Base-by-base conservation (phyloP, 2,888 invertebrate species). In the Drosophila nigricruria region DNA sequence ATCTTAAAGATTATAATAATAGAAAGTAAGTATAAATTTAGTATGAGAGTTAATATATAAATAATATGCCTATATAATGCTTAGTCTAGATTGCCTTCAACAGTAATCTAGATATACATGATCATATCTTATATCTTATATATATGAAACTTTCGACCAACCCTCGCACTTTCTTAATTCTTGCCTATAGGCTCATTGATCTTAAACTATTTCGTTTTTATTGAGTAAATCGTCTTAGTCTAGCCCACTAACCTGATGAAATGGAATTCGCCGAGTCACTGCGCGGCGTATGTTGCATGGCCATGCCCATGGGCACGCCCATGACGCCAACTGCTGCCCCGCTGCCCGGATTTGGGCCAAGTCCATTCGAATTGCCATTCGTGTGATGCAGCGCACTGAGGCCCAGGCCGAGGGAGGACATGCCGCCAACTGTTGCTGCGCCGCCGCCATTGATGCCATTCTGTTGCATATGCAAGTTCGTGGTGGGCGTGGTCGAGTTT, bases 201-300 rank as follows among this genome's bases (percentile, higher is more conserved):
- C 47, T 27, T 18, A 30, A 6, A 18, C n/a, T 36, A 34, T 23
- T 16, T 36, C 2, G 20, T 1, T 23, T 5, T 23, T 5, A 12
- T 14, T 3, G 2, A 16, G 20, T 42, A 20, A 16, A 32, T 32
- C 6, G 5, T 27, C 8, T 40, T 14, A 45, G 3, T 30, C 30
- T 64, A 58, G 14, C 72, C 73, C 56, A 90, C 92, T 92, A 85
- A 93, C 93, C 93, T 93, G 93, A 93, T 81, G 93, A 93, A 81
- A 93, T 91, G 52, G 93, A 93, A 91, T 93, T 93, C 20, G 91
- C 93, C 56, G 93, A 93, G 81, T 93, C 92, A 79, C 92, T 93
- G 64, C 93, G 90, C 72, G 93, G 93, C 64, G 92, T 91, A 69
- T 92, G 92, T 72, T 90, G 92, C 89, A 91, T 87, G 68, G 73